phyloP scores from a whole-genome alignment of 2,888 invertebrate genomes.

The Chrysodeixis includens region DNA sequence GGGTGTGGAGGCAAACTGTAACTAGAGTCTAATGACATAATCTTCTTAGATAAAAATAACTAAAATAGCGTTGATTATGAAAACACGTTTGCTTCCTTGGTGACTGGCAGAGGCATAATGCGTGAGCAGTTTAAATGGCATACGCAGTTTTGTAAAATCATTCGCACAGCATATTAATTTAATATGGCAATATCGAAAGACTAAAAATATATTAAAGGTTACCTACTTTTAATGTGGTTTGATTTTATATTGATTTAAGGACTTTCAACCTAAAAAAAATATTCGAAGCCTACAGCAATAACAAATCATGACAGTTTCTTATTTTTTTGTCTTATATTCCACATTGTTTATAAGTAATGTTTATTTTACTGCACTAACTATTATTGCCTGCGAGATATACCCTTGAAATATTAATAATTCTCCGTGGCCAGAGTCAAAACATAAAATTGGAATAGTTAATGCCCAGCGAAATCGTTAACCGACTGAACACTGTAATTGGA shows the following conservation, averaged over 20 bases:
- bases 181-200: too few relatives aligned
- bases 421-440: constrained; percentile 75
- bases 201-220: too few relatives aligned
- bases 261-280: background rate
- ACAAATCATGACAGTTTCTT: background rate
- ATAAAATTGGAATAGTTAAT: constrained; percentile 88
- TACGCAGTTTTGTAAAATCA: too few relatives aligned
- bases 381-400: constrained; percentile 48
- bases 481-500: constrained; percentile 87
- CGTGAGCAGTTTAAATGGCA: too few relatives aligned
- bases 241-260: background rate
- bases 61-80: too few relatives aligned
- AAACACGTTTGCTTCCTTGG: too few relatives aligned
- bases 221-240: background rate
- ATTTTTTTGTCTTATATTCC: background rate
- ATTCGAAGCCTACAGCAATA: background rate
- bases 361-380: constrained; percentile 55
- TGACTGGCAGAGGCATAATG: too few relatives aligned
- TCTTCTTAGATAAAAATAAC: too few relatives aligned
- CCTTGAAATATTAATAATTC: constrained; percentile 71
- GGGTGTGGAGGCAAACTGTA: background rate
- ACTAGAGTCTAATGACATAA: too few relatives aligned
- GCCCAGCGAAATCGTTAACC: constrained; percentile 86
- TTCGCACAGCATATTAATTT: too few relatives aligned
- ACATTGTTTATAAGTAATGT: constrained; percentile 5